Evolutionary conservation across 2,888 invertebrate genomes (phyloP).

Genomic region (Cryptocheilus praepositus): DNA sequence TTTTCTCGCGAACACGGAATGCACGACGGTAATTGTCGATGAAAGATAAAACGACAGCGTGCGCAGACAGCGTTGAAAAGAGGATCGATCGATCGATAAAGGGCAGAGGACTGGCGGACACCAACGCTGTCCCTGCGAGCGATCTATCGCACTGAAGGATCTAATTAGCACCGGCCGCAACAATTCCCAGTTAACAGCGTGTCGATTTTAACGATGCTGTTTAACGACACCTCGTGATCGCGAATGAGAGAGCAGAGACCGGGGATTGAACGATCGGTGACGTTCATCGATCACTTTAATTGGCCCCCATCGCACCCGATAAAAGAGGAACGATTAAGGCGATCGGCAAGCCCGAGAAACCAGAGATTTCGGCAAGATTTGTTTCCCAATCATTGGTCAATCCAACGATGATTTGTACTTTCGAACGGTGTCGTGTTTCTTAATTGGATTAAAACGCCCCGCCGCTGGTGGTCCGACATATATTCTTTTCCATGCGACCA

Average conservation of each 20-base stretch:
- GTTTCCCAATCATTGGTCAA: too few relatives aligned
- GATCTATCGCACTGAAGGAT: conserved; percentile 8
- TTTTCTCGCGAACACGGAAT: too few relatives aligned
- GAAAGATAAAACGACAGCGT: neutral
- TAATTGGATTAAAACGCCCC: too few relatives aligned
- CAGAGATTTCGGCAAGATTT: too few relatives aligned
- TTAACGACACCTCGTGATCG: conserved; percentile 20
- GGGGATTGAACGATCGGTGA: conserved; percentile 2
- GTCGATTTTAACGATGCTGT: conserved; percentile 23
- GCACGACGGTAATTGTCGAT: neutral
- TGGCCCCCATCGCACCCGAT: neutral
- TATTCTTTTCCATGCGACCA: too few relatives aligned
- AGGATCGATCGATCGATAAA: conserved; percentile 2
- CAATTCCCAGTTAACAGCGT: conserved; percentile 13
- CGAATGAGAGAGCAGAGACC: neutral
- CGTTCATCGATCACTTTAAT: conserved; percentile 8
- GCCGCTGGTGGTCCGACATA: too few relatives aligned
- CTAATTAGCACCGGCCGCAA: conserved; percentile 16
- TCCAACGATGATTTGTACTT: too few relatives aligned
- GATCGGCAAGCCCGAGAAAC: neutral
- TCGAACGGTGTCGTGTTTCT: too few relatives aligned
- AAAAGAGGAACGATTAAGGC: neutral
- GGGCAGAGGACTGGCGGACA: neutral
- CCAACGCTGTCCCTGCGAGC: neutral
- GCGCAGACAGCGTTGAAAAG: neutral